These are phyloP conservation scores for Leptestheria dahalacensis DNA, from an alignment of 1,140 invertebrate genomes.

Conservation along the genomic window DNA sequence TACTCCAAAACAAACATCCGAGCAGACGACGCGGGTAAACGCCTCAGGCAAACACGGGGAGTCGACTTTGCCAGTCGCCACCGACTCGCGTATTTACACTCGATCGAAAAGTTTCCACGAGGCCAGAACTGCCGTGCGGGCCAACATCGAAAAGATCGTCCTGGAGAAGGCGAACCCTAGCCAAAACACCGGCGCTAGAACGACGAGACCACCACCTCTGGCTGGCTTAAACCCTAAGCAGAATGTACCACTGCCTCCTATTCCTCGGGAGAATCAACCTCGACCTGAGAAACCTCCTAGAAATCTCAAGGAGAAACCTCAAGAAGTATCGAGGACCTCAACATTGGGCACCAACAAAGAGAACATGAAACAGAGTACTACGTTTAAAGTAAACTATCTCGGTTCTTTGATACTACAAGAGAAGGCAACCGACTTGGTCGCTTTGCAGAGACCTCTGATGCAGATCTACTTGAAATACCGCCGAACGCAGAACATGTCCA, in stretches of 20 bases:
- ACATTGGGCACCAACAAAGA: too few species aligned
- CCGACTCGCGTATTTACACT: neutral
- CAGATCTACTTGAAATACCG: constrained; percentile 54
- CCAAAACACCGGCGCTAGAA: neutral
- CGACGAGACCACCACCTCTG: neutral
- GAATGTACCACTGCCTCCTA: constrained; percentile 8
- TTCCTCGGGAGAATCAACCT: neutral
- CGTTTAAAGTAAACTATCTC: constrained; percentile 50
- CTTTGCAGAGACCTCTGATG: constrained; percentile 60
- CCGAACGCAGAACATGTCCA: constrained; percentile 30
- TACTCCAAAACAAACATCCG: neutral
- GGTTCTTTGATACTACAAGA: constrained; percentile 58
- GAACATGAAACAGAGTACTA: constrained; percentile 12
- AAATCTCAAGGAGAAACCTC: neutral
- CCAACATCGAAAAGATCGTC: constrained; percentile 24
- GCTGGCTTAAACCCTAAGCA: neutral
- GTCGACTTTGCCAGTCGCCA: neutral
- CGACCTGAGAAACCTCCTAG: neutral
- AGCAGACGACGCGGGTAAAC: neutral
- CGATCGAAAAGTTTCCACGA: constrained; percentile 10
- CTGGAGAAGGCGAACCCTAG: neutral
- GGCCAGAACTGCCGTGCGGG: constrained; percentile 21
- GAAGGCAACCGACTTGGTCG: constrained; percentile 62
- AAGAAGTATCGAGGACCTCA: neutral
- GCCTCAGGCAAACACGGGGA: neutral